A percentile compares a stretch with the other conserved stretches of the same genome.
Conservation (phyloP, 2,797 vertebrate genomes). For the Hylomyscus alleni region DNA sequence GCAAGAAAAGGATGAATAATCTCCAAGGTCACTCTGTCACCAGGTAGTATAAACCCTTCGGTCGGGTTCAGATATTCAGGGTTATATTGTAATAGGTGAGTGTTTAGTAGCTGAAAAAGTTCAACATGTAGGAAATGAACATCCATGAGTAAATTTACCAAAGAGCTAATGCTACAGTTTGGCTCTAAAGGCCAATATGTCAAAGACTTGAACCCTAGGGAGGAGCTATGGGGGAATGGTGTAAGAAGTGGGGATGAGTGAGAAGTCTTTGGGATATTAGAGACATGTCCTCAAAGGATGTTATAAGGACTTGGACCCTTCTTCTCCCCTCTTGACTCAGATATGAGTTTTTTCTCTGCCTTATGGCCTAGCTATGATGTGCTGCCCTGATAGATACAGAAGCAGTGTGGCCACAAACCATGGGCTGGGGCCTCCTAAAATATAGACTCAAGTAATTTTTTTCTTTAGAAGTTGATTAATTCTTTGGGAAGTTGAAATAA, state of each 20-base stretch:
- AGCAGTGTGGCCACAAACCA: too few species aligned
- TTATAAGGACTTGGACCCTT: too few species aligned
- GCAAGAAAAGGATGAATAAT: background rate
- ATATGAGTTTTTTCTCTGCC: background rate
- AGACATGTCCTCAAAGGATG: too few species aligned
- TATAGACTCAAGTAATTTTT: background rate
- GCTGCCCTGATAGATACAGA: background rate
- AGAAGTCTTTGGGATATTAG: background rate
- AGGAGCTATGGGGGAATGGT: background rate
- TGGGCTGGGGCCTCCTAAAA: background rate
- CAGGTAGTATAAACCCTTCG: conserved; percentile 31
- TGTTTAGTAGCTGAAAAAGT: conserved; percentile 52
- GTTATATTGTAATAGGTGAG: background rate
- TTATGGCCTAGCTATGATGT: background rate
- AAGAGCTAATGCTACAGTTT: background rate
- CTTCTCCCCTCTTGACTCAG: background rate
- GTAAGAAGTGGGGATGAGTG: background rate
- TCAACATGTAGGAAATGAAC: conserved; percentile 38
- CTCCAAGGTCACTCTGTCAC: background rate
- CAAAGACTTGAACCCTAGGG: background rate
- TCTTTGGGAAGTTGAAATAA: background rate
- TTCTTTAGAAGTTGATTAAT: background rate
- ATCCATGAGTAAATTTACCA: background rate
- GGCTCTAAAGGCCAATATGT: background rate
- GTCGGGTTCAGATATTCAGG: conserved; percentile 38